These are phyloP conservation scores for Lepidochrysops patricia DNA, from an alignment of 2,888 invertebrate species.

Conservation along the genomic window DNA sequence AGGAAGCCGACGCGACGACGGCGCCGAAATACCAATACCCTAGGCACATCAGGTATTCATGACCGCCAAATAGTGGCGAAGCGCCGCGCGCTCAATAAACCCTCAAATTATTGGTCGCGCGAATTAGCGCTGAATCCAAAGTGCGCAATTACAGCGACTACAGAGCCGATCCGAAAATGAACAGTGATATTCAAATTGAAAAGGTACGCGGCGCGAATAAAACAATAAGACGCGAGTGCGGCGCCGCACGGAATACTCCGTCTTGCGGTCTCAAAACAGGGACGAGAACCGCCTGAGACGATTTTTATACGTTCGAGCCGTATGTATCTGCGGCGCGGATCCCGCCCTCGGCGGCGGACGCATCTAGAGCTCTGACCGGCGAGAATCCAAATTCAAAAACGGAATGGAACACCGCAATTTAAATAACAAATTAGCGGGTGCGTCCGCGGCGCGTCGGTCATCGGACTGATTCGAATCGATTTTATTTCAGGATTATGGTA, in stretches of 20 bases:
- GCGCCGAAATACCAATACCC: constrained; percentile 18
- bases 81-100: constrained; percentile 57
- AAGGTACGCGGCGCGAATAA: constrained; percentile 66
- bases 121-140: constrained; percentile 70
- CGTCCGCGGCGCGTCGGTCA: constrained; percentile 48
- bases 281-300: constrained; percentile 16
- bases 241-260: constrained; percentile 12
- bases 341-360: constrained; percentile 36
- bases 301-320: not conserved
- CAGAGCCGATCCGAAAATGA: constrained; percentile 68
- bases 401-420: constrained; percentile 57
- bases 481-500: constrained; percentile 33
- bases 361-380: constrained; percentile 40
- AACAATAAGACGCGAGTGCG: constrained; percentile 41
- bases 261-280: constrained; percentile 10
- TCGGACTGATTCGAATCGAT: constrained; percentile 53
- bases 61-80: constrained; percentile 55
- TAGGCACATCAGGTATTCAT: constrained; percentile 51
- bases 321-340: not conserved
- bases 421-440: constrained; percentile 66
- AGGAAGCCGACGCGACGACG: constrained; percentile 12
- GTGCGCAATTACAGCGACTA: constrained; percentile 67
- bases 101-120: constrained; percentile 65
- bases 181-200: constrained; percentile 72
- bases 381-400: constrained; percentile 58